Evolutionary conservation across 2,888 invertebrate species (phyloP).

Genomic region (Achlya flavicornis): DNA sequence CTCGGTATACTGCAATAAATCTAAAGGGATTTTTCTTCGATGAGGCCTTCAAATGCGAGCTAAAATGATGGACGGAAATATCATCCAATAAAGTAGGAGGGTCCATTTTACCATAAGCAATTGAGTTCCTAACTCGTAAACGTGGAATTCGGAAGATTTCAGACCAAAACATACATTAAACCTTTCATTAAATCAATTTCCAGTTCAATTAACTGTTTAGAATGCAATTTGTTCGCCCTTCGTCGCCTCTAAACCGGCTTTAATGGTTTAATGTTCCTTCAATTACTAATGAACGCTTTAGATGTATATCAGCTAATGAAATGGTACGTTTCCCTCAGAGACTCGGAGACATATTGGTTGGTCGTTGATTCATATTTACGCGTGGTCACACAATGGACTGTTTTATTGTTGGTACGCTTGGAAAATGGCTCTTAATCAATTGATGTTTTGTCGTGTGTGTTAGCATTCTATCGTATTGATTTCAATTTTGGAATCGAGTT

Average conservation of each 20-base stretch:
- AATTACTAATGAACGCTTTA: constrained; percentile 14
- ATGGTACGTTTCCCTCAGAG: constrained; percentile 14
- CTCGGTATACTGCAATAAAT: too few species aligned
- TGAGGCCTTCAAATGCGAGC: too few species aligned
- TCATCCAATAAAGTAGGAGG: too few species aligned
- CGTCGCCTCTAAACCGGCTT: background rate
- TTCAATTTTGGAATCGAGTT: too few species aligned
- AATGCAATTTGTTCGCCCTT: background rate
- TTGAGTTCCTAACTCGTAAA: too few species aligned
- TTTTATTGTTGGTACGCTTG: background rate
- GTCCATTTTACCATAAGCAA: too few species aligned
- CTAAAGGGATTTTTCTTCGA: too few species aligned
- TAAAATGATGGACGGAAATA: too few species aligned
- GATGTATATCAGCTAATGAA: constrained; percentile 24
- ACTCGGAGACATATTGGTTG: constrained; percentile 2
- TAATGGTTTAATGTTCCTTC: background rate
- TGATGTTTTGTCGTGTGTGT: background rate
- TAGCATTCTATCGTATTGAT: too few species aligned
- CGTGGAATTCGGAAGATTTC: background rate
- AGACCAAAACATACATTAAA: background rate
- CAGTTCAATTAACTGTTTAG: background rate
- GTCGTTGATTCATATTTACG: constrained; percentile 16
- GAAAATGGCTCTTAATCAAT: background rate
- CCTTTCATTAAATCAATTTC: background rate
- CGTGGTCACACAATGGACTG: background rate